Percentiles rank a stretch among this genome's conserved stretches.
Conservation (phyloP, 2,113 vertebrate species). For the Zapornia atra region DNA sequence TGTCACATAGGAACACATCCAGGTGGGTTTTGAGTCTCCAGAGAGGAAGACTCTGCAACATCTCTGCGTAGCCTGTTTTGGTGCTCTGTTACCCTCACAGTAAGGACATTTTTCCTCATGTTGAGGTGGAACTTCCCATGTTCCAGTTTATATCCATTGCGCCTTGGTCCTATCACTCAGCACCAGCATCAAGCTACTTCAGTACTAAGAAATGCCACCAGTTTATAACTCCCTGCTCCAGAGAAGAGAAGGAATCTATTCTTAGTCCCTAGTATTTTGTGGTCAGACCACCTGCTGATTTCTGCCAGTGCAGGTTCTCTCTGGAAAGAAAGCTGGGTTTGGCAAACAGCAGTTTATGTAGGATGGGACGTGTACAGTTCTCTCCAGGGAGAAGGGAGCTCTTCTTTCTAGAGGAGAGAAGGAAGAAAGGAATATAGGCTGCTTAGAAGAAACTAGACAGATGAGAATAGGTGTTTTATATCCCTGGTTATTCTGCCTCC, state of each 20-base stretch:
- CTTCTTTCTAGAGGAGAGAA: not conserved
- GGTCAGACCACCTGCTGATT: not conserved
- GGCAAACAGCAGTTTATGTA: not conserved
- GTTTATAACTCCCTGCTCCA: not conserved
- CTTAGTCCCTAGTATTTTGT: not conserved
- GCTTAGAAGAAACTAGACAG: not conserved
- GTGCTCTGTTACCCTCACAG: too few relatives aligned
- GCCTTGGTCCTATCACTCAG: too few relatives aligned
- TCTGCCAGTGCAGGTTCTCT: not conserved
- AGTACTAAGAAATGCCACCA: not conserved
- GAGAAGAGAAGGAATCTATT: not conserved
- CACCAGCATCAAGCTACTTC: not conserved
- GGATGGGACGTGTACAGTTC: not conserved
- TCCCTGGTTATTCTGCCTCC: not conserved
- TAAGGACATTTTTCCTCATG: too few relatives aligned
- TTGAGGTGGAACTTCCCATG: too few relatives aligned
- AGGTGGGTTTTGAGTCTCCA: too few relatives aligned
- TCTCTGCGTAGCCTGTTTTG: too few relatives aligned
- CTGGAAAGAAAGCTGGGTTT: not conserved
- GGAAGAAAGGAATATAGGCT: not conserved
- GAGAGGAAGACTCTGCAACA: too few relatives aligned
- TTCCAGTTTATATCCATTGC: too few relatives aligned
- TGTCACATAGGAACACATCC: too few relatives aligned
- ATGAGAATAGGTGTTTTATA: not conserved
- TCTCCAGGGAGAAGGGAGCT: not conserved